Base-by-base conservation (phyloP, 2,888 invertebrate species). In the Diploptera punctata region DNA sequence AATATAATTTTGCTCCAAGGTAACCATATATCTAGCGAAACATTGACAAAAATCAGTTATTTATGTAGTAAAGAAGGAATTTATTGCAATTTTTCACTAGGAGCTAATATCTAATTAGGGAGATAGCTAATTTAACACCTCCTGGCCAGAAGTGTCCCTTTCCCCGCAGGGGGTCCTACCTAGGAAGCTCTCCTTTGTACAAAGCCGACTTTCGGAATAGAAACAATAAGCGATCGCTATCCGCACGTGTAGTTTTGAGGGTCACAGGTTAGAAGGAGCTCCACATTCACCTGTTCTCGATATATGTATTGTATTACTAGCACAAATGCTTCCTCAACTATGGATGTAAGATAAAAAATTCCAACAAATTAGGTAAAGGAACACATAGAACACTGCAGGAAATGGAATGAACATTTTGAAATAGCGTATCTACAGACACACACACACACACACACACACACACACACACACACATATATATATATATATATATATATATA, bases 141-240 rank as follows among this genome's bases (percentile, higher is more conserved):
- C 52, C 2, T 9, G 52, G 24, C 52, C 2, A 21, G 52, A 9
- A 5, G 19, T 19, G 2, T 52, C 21, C 21, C 24, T 19, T 9
- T 52, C 52, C 52, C 52, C 21, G 24, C 52, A 52, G 52, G 52
- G 52, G 52, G 21, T 21, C n/a, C n/a, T n/a, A 52, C 18, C 24
- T 47, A 19, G 47, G 18, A 21, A 7, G 52, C 13, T 4, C 24
- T 24, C 52, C 24, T 52, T 52, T 21, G 24, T 21, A n/a, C 18
- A 52, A 21, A 21, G 52, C 52, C 52, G 52, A 52, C 52, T 21
- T 49, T 24, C 52, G 13, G 24, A 52, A 19, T 24, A 52, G 52
- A 52, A 52, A 52, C 24, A 52, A 52, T 52, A 52, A 52, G 24
- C 24, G 52, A 52, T 52, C 52, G 52, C 49, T 49, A 49, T 49